Conservation (phyloP, 2,888 invertebrate genomes). For the Esperia sulphurella region DNA sequence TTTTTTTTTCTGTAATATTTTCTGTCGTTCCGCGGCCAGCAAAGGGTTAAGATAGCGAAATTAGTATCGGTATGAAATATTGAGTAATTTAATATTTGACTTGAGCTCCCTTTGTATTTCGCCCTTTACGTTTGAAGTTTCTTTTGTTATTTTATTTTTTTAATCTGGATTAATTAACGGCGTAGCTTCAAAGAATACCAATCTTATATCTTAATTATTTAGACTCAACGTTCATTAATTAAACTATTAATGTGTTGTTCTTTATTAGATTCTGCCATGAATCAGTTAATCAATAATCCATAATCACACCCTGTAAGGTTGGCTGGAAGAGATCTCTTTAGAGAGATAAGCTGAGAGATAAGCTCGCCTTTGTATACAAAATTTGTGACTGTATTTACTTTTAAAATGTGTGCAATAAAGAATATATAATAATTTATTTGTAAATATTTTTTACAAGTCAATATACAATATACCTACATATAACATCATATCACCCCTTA, state of each 20-base stretch:
- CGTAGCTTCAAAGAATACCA: background rate
- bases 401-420: too few species aligned
- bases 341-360: too few species aligned
- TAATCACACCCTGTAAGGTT: too few species aligned
- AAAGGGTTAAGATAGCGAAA: slow-evolving; percentile 78
- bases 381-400: too few species aligned
- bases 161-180: slow-evolving; percentile 37
- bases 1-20: slow-evolving; percentile 62
- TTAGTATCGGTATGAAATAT: slow-evolving; percentile 79
- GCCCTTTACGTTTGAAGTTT: slow-evolving; percentile 28
- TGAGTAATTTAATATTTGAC: slow-evolving; percentile 76
- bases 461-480: too few species aligned
- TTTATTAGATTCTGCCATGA: background rate
- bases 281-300: too few species aligned
- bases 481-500: too few species aligned
- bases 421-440: too few species aligned
- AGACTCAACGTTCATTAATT: background rate
- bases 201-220: background rate
- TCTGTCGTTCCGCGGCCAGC: slow-evolving; percentile 65
- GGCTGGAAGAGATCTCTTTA: too few species aligned
- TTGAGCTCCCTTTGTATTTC: slow-evolving; percentile 27
- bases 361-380: too few species aligned
- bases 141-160: slow-evolving; percentile 24
- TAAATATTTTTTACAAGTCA: too few species aligned
- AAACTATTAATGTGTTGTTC: background rate